These are phyloP conservation scores for Arenaria interpres DNA, from an alignment of 2,113 vertebrate genomes.

Conservation along the genomic window DNA sequence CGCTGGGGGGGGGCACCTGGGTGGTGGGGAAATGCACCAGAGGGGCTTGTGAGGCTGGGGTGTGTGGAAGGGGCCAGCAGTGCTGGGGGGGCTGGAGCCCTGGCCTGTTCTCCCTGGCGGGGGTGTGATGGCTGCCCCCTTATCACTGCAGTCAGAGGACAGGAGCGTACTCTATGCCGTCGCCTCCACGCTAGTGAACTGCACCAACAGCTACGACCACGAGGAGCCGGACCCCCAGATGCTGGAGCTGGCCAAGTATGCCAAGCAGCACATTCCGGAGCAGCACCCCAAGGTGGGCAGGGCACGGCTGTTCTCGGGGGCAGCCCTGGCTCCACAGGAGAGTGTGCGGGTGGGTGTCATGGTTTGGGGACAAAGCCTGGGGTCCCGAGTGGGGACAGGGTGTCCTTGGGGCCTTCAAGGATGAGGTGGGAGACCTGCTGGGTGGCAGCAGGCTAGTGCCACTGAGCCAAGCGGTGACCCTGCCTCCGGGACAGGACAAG, in stretches of 20 bases:
- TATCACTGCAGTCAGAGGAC: conserved; percentile 84
- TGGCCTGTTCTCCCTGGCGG: fast-evolving
- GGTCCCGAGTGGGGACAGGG: background rate
- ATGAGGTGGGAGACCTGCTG: fast-evolving
- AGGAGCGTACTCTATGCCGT: conserved; percentile 92
- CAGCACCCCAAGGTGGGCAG: conserved; percentile 92
- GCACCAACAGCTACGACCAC: conserved; percentile 94
- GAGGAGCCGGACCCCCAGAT: conserved; percentile 94
- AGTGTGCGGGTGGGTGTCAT: background rate
- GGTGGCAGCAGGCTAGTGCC: background rate
- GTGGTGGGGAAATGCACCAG: background rate
- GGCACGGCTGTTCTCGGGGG: fast-evolving
- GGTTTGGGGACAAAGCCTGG: background rate
- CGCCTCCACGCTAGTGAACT: conserved; percentile 93
- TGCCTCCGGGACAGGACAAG: conserved; percentile 81
- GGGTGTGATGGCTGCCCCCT: background rate
- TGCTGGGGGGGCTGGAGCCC: background rate
- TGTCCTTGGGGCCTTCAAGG: background rate
- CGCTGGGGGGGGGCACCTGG: fast-evolving
- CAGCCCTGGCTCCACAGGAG: too few relatives aligned
- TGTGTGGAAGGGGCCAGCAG: background rate
- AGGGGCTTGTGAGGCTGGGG: too few relatives aligned
- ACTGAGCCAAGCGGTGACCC: fast-evolving
- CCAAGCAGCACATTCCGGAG: conserved; percentile 95
- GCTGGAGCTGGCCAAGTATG: conserved; percentile 96